Conservation (phyloP, 1,140 invertebrate genomes). For the Akabosia matsudoensis region DNA sequence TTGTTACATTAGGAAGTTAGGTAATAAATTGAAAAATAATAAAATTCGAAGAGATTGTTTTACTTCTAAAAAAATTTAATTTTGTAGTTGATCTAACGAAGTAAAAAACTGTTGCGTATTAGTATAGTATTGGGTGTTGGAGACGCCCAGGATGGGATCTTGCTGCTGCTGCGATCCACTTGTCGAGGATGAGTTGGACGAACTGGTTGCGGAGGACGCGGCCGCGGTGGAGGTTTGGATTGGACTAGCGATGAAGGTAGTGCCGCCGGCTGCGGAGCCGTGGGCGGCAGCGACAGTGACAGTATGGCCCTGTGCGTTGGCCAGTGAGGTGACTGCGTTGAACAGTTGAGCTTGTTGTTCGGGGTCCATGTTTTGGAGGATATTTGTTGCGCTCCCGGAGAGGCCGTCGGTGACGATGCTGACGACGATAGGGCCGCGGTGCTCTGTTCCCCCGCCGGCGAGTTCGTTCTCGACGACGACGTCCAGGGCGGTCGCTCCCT, state of each 20-base stretch:
- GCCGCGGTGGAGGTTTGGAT: not conserved
- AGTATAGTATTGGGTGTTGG: conserved; percentile 6
- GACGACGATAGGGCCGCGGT: not conserved
- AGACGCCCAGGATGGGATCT: conserved; percentile 8
- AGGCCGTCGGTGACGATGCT: conserved; percentile 8
- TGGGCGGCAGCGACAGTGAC: not conserved
- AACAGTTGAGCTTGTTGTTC: conserved; percentile 1
- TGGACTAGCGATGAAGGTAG: conserved; percentile 1
- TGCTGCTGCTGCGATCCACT: not conserved
- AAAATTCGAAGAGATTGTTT: no score
- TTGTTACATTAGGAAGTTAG: no score
- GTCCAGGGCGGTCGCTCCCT: not conserved
- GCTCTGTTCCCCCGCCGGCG: not conserved
- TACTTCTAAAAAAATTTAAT: not conserved
- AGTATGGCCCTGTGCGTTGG: not conserved
- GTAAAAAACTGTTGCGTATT: conserved; percentile 20
- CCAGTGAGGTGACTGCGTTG: not conserved
- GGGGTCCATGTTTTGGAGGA: conserved; percentile 5
- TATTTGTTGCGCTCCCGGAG: not conserved
- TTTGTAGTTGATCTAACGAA: conserved; percentile 3
- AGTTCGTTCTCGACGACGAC: conserved; percentile 3
- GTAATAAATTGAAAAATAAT: no score
- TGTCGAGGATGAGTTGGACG: not conserved
- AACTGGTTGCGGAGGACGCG: not conserved
- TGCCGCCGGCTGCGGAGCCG: no score